These are phyloP conservation scores for Ennomos erosarius DNA, from an alignment of 2,888 invertebrate genomes.

Conservation along the genomic window DNA sequence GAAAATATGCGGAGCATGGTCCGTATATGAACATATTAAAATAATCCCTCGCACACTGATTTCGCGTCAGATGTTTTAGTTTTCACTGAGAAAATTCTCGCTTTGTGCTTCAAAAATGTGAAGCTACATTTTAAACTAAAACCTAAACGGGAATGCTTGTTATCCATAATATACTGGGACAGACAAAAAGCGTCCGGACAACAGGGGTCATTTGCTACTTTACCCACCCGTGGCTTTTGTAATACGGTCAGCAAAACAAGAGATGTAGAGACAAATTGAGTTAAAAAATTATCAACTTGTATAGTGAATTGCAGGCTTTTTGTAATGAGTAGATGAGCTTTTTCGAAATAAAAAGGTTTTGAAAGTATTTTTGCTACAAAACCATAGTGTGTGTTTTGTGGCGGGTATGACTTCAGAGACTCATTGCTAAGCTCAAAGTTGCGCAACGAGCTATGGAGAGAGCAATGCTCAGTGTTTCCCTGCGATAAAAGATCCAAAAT, in stretches of 20 bases:
- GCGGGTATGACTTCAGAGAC: no score
- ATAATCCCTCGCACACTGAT: slow-evolving; percentile 11
- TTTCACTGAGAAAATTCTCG: slow-evolving; percentile 26
- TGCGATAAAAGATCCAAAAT: no score
- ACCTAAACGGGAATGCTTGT: slow-evolving; percentile 34
- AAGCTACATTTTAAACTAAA: slow-evolving; percentile 25
- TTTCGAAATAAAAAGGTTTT: background rate
- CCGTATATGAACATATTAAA: slow-evolving; percentile 5
- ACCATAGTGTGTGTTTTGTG: no score
- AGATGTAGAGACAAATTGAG: slow-evolving; percentile 49
- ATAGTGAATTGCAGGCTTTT: background rate
- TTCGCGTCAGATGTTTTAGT: slow-evolving; percentile 17
- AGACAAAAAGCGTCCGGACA: slow-evolving; percentile 50
- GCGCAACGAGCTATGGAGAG: no score
- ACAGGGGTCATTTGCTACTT: slow-evolving; percentile 64
- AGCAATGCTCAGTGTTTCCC: no score
- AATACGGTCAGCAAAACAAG: slow-evolving; percentile 48
- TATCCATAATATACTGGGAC: slow-evolving; percentile 31
- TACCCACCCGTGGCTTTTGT: slow-evolving; percentile 48
- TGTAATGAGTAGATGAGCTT: background rate
- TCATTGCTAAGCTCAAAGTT: no score
- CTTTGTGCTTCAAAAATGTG: slow-evolving; percentile 32
- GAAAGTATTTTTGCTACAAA: no score
- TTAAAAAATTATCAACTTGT: slow-evolving; percentile 26
- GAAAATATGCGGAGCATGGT: slow-evolving; percentile 1